Evolutionary conservation across 2,113 vertebrate genomes (phyloP).

Genomic region (Choloepus hoffmanni): DNA sequence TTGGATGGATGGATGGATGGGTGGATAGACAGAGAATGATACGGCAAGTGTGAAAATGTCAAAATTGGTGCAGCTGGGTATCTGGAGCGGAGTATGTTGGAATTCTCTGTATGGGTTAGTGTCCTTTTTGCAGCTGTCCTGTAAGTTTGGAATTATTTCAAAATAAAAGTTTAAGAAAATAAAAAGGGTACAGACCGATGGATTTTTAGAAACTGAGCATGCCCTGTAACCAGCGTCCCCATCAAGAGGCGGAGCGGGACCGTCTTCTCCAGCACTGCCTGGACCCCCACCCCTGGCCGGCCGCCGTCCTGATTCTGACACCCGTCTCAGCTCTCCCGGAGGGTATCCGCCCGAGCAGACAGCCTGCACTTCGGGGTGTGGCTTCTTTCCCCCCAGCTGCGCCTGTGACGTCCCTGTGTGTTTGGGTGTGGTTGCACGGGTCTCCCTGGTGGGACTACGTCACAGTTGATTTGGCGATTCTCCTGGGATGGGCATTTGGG

Average conservation of each 20-base stretch:
- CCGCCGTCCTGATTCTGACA: too few species aligned
- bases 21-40: too few species aligned
- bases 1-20: too few species aligned
- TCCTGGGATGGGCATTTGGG: background rate
- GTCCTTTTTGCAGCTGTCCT: too few species aligned
- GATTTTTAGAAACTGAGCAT: background rate
- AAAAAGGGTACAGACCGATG: too few species aligned
- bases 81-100: too few species aligned
- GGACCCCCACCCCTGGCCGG: background rate
- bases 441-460: background rate
- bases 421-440: background rate
- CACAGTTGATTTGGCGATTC: fast-evolving
- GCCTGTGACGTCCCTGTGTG: background rate
- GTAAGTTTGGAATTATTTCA: too few species aligned
- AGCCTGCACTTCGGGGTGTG: background rate
- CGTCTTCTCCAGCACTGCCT: background rate
- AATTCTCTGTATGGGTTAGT: too few species aligned
- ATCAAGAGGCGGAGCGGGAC: background rate
- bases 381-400: background rate
- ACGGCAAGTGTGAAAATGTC: too few species aligned
- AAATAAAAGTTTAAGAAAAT: too few species aligned
- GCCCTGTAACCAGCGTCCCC: background rate
- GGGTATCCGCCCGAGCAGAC: background rate
- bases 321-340: background rate
- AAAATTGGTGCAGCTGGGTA: too few species aligned